Evolutionary conservation across 2,797 vertebrate genomes (phyloP), one percentile per base, ranked within the genome.

Genomic region (Myiotriccus ornatus): DNA sequence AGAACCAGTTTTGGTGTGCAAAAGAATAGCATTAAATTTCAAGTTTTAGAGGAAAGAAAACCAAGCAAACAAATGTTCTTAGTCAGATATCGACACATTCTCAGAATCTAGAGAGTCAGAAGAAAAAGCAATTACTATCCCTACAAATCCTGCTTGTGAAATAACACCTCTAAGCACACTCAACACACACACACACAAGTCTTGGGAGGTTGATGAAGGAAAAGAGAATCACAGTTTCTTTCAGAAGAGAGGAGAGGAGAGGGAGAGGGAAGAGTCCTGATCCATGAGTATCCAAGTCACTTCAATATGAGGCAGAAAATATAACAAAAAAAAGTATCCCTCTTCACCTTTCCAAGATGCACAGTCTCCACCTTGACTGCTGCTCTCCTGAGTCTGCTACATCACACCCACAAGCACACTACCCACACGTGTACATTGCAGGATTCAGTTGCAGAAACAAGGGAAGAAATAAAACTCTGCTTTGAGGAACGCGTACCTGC

Each of bases 381-480:
- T 50, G 28, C 10, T 84, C 10, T 78, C n/a, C 21, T 34, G 34
- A 2, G 0, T 12, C 19, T 50, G 30, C 35, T 44, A 16, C 32
- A 25, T n/a, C 49, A 13, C 35, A n/a, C 32, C 0, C 0, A 46
- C 4, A 19, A 0, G 3, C 14, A 49, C 0, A 0, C 7, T n/a
- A 39, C 28, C n/a, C 55, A 57, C 20, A 9, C 1, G 0, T 1
- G 13, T 14, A 13, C 8, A 15, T 35, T 57, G 20, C 0, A 0
- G 59, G 27, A 47, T 78, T 43, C 49, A 50, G n/a, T 10, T 55
- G 27, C n/a, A 56, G 63, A 82, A 84, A 63, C 12, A 55, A 22
- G 47, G 55, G 16, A 53, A 60, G 59, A 23, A 92, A 71, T 6
- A 60, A 52, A 24, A 14, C 0, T 3, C 24, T 82, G n/a, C 57